Conservation (phyloP, 2,797 vertebrate genomes). For the Glossophaga mutica region DNA sequence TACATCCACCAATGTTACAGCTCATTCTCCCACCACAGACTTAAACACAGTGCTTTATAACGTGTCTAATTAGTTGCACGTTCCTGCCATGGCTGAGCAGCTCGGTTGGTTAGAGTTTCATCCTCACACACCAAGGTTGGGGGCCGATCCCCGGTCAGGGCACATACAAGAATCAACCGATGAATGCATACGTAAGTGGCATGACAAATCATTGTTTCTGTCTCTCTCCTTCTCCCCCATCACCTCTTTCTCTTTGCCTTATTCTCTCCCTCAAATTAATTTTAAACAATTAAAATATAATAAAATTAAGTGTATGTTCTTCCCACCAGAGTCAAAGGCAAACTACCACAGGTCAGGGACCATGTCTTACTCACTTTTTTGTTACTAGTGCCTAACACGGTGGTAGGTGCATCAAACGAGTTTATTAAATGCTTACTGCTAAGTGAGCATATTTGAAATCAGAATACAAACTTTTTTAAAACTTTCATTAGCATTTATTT, state of each 20-base stretch:
- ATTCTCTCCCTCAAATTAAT: too few species aligned
- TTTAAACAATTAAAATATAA: too few species aligned
- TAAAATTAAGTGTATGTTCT: background rate
- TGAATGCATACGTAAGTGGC: background rate
- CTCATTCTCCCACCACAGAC: background rate
- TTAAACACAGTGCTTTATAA: background rate
- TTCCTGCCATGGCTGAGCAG: background rate
- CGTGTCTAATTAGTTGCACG: background rate
- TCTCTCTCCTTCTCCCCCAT: too few species aligned
- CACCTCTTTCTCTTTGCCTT: too few species aligned
- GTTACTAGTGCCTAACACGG: background rate
- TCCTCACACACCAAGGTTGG: background rate
- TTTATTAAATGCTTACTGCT: background rate
- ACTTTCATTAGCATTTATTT: background rate
- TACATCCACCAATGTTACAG: background rate
- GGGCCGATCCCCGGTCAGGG: background rate
- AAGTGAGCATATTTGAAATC: constrained; percentile 5
- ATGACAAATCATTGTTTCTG: too few species aligned
- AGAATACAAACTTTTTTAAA: background rate
- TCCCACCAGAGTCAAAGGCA: background rate
- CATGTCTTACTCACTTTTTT: background rate
- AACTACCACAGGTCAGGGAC: background rate
- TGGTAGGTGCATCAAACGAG: background rate
- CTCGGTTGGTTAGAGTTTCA: background rate
- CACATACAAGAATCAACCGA: background rate